A percentile compares a stretch with the other conserved stretches of the same genome.
Conservation (phyloP, 2,888 invertebrate genomes). For the Coleophora deauratella region DNA sequence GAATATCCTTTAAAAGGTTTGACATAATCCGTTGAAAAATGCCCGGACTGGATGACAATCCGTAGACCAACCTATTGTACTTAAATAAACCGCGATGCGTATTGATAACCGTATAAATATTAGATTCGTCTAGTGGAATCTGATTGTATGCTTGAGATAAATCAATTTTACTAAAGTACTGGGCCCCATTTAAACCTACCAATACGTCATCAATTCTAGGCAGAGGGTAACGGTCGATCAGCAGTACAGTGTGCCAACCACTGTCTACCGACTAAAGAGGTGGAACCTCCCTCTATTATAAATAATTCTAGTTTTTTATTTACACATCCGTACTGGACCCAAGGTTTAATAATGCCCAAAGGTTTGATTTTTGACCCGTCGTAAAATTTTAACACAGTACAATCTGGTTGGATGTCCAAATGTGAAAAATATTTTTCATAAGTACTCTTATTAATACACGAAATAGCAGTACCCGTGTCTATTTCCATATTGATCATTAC, state of each 20-base stretch:
- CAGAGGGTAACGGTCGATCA: not conserved
- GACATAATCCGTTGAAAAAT: not conserved
- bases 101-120: not conserved
- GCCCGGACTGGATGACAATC: not conserved
- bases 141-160: not conserved
- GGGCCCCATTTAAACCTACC: not conserved
- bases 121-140: not conserved
- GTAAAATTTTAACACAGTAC: slow-evolving; percentile 3
- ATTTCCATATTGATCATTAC: slow-evolving; percentile 6
- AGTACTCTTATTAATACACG: slow-evolving; percentile 1
- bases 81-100: not conserved
- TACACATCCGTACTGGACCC: slow-evolving; percentile 3
- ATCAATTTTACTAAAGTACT: not conserved
- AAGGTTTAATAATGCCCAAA: slow-evolving; percentile 11
- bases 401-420: not conserved
- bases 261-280: slow-evolving; percentile 15
- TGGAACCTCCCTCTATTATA: slow-evolving; percentile 13
- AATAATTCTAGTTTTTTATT: slow-evolving; percentile 9
- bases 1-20: not conserved
- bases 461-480: slow-evolving; percentile 9
- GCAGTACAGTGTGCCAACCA: slow-evolving; percentile 10
- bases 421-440: not conserved
- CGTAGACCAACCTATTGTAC: not conserved
- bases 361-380: slow-evolving; percentile 8
- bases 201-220: not conserved